A percentile compares a stretch with the other conserved stretches of the same genome.
These are phyloP conservation scores for Campoletis sonorensis DNA, from an alignment of 1,140 invertebrate species.

Conservation along the genomic window DNA sequence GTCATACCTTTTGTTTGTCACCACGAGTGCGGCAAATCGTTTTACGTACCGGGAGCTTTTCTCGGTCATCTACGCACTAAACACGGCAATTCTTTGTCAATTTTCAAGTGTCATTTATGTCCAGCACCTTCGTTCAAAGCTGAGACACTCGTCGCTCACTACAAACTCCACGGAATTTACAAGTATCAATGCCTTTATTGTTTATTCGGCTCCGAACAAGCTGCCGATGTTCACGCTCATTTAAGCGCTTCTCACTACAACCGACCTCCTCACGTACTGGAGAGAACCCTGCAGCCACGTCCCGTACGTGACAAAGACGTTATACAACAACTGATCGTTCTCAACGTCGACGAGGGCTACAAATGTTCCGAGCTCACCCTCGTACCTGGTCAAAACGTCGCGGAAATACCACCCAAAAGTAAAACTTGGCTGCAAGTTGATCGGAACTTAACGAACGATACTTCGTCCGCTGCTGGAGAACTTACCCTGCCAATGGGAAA, in stretches of 20 bases:
- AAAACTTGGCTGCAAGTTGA: slow-evolving; percentile 33
- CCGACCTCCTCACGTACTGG: slow-evolving; percentile 70
- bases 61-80: slow-evolving; percentile 67
- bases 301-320: slow-evolving; percentile 64
- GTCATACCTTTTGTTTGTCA: slow-evolving; percentile 69
- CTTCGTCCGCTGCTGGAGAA: background rate
- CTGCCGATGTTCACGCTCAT: slow-evolving; percentile 73
- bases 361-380: slow-evolving; percentile 48
- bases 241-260: slow-evolving; percentile 74
- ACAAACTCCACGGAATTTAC: slow-evolving; percentile 73
- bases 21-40: slow-evolving; percentile 69
- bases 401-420: background rate
- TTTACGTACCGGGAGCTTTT: slow-evolving; percentile 71
- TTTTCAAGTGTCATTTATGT: slow-evolving; percentile 70
- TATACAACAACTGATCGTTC: slow-evolving; percentile 65
- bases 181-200: slow-evolving; percentile 78
- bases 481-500: slow-evolving; percentile 28
- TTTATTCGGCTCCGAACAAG: slow-evolving; percentile 69
- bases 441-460: slow-evolving; percentile 16
- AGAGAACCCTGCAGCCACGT: slow-evolving; percentile 64
- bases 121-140: slow-evolving; percentile 47
- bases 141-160: slow-evolving; percentile 69
- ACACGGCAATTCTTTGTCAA: slow-evolving; percentile 57
- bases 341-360: slow-evolving; percentile 61
- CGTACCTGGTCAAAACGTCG: background rate